These are phyloP conservation scores for Scatophagus argus DNA, from an alignment of 2,113 vertebrate species.

Conservation along the genomic window DNA sequence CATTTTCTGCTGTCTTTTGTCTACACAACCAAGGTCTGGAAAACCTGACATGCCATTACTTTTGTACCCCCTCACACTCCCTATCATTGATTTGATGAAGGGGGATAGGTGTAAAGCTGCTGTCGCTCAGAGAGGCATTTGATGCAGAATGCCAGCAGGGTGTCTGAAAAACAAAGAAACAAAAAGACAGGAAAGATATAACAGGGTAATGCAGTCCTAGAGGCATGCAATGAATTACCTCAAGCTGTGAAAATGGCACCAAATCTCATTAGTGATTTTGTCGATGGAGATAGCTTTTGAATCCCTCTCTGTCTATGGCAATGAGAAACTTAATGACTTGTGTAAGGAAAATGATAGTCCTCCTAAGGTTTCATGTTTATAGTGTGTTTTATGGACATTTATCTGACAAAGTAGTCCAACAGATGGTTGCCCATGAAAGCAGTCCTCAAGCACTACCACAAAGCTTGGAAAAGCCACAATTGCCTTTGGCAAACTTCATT, in stretches of 20 bases:
- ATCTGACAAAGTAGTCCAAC: slow-evolving; percentile 61
- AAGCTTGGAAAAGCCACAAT: slow-evolving; percentile 23
- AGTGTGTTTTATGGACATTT: slow-evolving; percentile 64
- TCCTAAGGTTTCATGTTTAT: slow-evolving; percentile 71
- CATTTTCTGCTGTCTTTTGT: slow-evolving; percentile 39
- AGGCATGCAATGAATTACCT: slow-evolving; percentile 48
- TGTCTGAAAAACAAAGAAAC: slow-evolving; percentile 40
- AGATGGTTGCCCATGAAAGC: slow-evolving; percentile 68
- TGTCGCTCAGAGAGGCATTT: slow-evolving; percentile 45
- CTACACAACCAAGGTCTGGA: slow-evolving; percentile 4
- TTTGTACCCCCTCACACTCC: slow-evolving; percentile 24
- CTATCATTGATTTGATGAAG: slow-evolving; percentile 54
- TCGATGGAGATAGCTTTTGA: slow-evolving; percentile 51
- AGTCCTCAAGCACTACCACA: slow-evolving; percentile 47
- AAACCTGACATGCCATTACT: slow-evolving; percentile 47
- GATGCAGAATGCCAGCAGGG: neutral
- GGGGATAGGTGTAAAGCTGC: slow-evolving; percentile 44
- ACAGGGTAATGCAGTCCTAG: slow-evolving; percentile 31
- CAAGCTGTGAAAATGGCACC: slow-evolving; percentile 63
- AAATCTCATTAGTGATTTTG: slow-evolving; percentile 60
- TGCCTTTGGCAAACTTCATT: slow-evolving; percentile 45
- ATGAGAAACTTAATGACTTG: slow-evolving; percentile 68
- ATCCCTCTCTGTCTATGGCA: slow-evolving; percentile 37
- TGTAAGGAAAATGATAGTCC: slow-evolving; percentile 47
- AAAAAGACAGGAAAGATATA: slow-evolving; percentile 18